Evolutionary conservation across 2,797 vertebrate species (phyloP).

Genomic region (Trachops cirrhosus): DNA sequence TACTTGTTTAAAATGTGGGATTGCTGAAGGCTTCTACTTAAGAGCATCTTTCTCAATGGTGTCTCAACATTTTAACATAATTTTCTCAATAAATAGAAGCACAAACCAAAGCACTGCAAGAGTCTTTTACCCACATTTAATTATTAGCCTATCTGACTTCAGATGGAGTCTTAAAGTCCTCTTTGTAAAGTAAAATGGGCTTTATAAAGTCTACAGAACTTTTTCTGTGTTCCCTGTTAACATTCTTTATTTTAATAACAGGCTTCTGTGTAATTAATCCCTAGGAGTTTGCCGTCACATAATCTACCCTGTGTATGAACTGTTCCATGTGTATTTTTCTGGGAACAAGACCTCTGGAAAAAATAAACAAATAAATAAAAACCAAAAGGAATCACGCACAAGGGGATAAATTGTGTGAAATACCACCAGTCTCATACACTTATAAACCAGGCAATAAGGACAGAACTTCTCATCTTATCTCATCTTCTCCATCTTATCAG

Average conservation of each 20-base stretch:
- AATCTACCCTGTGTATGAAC: constrained; percentile 46
- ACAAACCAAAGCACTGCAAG: not conserved
- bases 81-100: constrained; percentile 1
- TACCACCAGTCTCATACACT: not conserved
- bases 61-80: constrained; percentile 6
- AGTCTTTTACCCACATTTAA: not conserved
- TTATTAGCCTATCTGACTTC: constrained; percentile 24
- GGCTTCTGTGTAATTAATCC: constrained; percentile 65
- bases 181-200: constrained; percentile 46
- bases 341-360: constrained; percentile 55
- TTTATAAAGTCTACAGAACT: constrained; percentile 46
- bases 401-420: constrained; percentile 18
- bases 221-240: constrained; percentile 47
- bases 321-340: constrained; percentile 57
- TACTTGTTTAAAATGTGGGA: constrained; percentile 30
- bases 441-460: not conserved
- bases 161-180: constrained; percentile 37
- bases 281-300: constrained; percentile 45
- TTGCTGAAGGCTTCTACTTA: constrained; percentile 9
- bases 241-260: constrained; percentile 65
- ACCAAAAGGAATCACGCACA: constrained; percentile 33
- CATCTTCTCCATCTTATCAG: not conserved
- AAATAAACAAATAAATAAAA: constrained; percentile 68
- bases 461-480: not conserved
- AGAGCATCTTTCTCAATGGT: not conserved